phyloP scores from a whole-genome alignment of 2,113 vertebrate species.

The Labeo rohita region DNA sequence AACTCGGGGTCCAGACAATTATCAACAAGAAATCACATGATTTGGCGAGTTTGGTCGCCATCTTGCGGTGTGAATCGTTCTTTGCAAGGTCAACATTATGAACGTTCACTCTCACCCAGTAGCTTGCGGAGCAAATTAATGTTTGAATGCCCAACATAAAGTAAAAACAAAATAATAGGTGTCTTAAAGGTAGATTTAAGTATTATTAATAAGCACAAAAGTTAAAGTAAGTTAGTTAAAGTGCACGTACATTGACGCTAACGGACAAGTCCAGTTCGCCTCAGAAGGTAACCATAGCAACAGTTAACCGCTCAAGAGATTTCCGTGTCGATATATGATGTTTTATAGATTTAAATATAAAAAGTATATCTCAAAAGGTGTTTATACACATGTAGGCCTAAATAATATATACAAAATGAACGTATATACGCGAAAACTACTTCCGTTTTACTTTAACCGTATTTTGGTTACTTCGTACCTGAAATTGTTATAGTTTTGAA shows the following conservation, averaged over 20 bases:
- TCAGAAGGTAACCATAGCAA: slow-evolving; percentile 2
- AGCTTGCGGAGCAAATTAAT: not conserved
- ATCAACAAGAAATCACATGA: not conserved
- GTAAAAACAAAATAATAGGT: not conserved
- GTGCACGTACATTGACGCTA: not conserved
- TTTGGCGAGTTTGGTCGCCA: slow-evolving; percentile 24
- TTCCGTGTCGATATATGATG: not conserved
- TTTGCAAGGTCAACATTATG: not conserved
- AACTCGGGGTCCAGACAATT: not conserved
- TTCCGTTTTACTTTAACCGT: not conserved
- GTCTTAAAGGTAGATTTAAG: not conserved
- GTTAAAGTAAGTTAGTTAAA: not conserved
- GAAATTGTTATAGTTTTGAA: not conserved
- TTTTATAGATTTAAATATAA: not conserved
- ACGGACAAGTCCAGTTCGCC: not conserved
- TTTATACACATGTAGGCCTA: not conserved
- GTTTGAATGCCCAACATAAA: not conserved
- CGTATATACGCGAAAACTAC: not conserved
- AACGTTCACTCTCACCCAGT: not conserved
- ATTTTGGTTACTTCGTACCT: not conserved
- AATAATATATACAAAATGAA: not conserved
- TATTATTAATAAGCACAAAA: not conserved
- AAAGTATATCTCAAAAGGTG: not conserved
- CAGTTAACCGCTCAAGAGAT: not conserved
- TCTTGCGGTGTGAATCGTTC: not conserved